These are phyloP conservation scores for Macrosteles quadrilineatus DNA, from an alignment of 1,140 invertebrate species.

Conservation along the genomic window DNA sequence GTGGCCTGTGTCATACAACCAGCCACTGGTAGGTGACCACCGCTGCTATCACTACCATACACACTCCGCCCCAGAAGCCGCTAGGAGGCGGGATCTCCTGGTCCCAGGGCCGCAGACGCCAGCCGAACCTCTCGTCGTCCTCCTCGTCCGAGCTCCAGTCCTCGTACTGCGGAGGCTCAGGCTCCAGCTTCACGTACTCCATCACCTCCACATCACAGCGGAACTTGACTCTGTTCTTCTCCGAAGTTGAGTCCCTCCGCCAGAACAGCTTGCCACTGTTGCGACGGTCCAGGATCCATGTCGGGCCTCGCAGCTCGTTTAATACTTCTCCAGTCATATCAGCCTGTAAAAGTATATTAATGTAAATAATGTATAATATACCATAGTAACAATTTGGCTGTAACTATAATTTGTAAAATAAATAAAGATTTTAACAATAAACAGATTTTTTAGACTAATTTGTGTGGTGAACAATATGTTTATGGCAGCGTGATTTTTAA, in stretches of 20 bases:
- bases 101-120: background rate
- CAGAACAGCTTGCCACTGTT: slow-evolving; percentile 51
- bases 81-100: slow-evolving; percentile 35
- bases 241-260: slow-evolving; percentile 47
- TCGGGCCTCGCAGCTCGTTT: slow-evolving; percentile 43
- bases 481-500: too few relatives aligned
- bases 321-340: background rate
- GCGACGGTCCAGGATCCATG: slow-evolving; percentile 55
- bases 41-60: slow-evolving; percentile 30
- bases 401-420: too few relatives aligned
- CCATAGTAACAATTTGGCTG: too few relatives aligned
- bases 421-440: too few relatives aligned
- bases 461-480: too few relatives aligned
- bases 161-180: slow-evolving; percentile 42
- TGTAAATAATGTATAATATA: too few relatives aligned
- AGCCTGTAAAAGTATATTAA: too few relatives aligned
- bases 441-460: too few relatives aligned
- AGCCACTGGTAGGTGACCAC: slow-evolving; percentile 36
- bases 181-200: slow-evolving; percentile 53
- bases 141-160: slow-evolving; percentile 1
- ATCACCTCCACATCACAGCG: slow-evolving; percentile 55
- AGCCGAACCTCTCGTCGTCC: slow-evolving; percentile 19
- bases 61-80: slow-evolving; percentile 29
- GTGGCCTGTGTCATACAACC: background rate
- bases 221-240: slow-evolving; percentile 51